phyloP scores from a whole-genome alignment of 2,797 vertebrate genomes.

The Meda fulgida region DNA sequence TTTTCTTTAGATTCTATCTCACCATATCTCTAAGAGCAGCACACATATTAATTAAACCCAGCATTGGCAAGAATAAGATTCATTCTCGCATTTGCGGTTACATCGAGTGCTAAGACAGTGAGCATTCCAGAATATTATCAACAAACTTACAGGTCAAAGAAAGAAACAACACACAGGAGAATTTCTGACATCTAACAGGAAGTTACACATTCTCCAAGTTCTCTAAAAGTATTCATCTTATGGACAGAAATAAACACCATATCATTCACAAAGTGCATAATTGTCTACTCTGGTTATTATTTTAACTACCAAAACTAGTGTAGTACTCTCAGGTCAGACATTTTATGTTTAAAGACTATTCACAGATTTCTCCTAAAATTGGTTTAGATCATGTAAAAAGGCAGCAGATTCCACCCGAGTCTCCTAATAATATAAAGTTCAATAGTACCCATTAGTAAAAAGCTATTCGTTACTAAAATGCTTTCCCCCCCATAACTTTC shows the following conservation, averaged over 20 bases:
- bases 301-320: neutral
- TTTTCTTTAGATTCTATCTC: neutral
- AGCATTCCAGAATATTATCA: conserved; percentile 34
- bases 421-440: neutral
- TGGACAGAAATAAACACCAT: neutral
- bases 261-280: neutral
- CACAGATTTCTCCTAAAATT: neutral
- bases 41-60: neutral
- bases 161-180: conserved; percentile 10
- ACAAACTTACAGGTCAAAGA: conserved; percentile 36
- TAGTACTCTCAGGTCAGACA: neutral
- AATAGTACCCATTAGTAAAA: neutral
- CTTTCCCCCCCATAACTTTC: neutral
- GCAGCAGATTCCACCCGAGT: neutral
- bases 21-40: neutral
- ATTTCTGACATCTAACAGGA: conserved; percentile 19
- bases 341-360: neutral
- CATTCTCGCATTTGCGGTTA: neutral
- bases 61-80: neutral
- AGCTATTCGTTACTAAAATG: neutral
- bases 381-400: neutral
- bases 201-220: conserved; percentile 12
- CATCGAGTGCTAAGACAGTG: neutral
- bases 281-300: neutral
- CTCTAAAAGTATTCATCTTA: neutral